phyloP scores from a whole-genome alignment of 2,797 vertebrate genomes.

The Naso thynnoides region DNA sequence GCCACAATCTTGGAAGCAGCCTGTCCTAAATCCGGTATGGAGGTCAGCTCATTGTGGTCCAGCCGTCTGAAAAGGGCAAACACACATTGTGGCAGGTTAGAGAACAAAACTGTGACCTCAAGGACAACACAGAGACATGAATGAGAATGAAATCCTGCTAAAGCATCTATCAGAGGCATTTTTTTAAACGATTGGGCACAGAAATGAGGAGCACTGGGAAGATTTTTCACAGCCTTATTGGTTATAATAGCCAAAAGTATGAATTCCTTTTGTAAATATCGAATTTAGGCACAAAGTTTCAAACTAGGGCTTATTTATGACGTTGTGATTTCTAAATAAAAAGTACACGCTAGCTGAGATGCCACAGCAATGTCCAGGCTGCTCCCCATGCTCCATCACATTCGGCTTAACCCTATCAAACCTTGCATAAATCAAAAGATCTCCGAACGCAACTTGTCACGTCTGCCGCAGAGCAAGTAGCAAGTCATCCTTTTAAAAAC shows the following conservation, averaged over 20 bases:
- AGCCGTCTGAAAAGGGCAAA: conserved; percentile 85
- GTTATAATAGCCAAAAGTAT: background rate
- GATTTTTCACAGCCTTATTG: background rate
- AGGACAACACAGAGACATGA: conserved; percentile 5
- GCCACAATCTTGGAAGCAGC: conserved; percentile 84
- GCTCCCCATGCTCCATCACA: background rate
- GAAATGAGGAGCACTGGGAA: background rate
- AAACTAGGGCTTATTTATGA: background rate
- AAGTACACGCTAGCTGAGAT: background rate
- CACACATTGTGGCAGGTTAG: conserved; percentile 36
- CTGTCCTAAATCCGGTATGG: conserved; percentile 89
- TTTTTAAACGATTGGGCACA: background rate
- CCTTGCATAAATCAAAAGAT: conserved; percentile 57
- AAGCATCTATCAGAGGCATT: too few relatives aligned
- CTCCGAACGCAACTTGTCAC: conserved; percentile 64
- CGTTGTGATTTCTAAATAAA: background rate
- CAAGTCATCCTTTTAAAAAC: conserved; percentile 75
- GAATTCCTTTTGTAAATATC: background rate
- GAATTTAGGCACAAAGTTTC: background rate
- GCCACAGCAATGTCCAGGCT: background rate
- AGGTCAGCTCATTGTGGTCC: conserved; percentile 92
- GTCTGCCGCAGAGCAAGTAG: conserved; percentile 65
- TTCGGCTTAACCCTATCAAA: conserved; percentile 26
- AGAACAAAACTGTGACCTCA: conserved; percentile 12
- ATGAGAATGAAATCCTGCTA: too few relatives aligned